Conservation (phyloP, 2,113 vertebrate genomes). For the Trochalopteron elliotii region DNA sequence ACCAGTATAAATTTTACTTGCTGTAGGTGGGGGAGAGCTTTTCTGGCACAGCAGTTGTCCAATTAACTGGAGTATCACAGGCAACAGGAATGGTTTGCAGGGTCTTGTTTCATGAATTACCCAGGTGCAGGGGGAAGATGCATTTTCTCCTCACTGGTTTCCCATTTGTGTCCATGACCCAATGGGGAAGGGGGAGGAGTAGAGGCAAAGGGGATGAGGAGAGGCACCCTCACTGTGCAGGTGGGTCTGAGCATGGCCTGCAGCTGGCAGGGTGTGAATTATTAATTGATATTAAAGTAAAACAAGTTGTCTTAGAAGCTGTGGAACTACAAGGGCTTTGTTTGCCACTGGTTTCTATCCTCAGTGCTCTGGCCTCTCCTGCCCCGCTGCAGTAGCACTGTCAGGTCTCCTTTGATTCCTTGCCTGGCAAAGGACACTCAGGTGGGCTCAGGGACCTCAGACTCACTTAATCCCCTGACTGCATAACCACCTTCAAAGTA, state of each 20-base stretch:
- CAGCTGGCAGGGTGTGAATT: background rate
- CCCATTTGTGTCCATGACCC: background rate
- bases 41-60: conserved; percentile 66
- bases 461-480: background rate
- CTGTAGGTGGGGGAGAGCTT: conserved; percentile 31
- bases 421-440: background rate
- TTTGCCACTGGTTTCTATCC: background rate
- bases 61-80: conserved; percentile 58
- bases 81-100: conserved; percentile 18
- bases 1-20: conserved; percentile 65
- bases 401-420: background rate
- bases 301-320: background rate
- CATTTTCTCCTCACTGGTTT: background rate
- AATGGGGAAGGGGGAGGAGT: background rate
- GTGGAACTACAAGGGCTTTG: background rate
- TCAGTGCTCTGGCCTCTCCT: background rate
- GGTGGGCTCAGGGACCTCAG: background rate
- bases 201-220: background rate
- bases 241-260: background rate
- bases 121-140: background rate
- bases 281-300: background rate
- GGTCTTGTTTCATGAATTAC: conserved; percentile 34
- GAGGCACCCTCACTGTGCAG: background rate
- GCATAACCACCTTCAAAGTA: background rate
- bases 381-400: fast-evolving